A percentile compares a stretch with the other conserved stretches of the same genome.
Evolutionary conservation across 2,113 vertebrate species (phyloP).

Genomic region (Lonchura striata): DNA sequence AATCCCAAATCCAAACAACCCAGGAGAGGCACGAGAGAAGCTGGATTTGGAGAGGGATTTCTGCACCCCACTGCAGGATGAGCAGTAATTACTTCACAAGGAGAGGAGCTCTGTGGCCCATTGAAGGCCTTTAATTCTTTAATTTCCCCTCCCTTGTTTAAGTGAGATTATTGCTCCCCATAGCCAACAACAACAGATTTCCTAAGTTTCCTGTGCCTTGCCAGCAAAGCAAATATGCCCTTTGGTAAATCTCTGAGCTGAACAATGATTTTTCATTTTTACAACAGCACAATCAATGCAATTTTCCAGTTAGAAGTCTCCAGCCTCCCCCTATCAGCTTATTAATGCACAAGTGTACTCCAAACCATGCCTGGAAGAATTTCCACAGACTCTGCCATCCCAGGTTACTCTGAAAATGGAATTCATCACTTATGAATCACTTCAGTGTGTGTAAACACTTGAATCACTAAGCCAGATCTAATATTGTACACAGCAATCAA

Average conservation of each 20-base stretch:
- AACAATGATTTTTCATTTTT: constrained; percentile 41
- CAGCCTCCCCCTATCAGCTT: constrained; percentile 28
- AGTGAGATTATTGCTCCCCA: not conserved
- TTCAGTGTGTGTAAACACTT: constrained; percentile 36
- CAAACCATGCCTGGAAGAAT: not conserved
- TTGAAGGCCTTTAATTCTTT: constrained; percentile 16
- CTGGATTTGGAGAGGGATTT: not conserved
- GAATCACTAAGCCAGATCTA: constrained; percentile 7
- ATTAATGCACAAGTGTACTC: not conserved
- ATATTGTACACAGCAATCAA: not conserved
- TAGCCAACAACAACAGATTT: not conserved
- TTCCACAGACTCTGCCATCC: not conserved
- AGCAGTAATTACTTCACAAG: not conserved
- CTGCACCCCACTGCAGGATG: not conserved
- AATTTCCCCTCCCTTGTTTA: constrained; percentile 14
- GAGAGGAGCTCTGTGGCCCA: not conserved
- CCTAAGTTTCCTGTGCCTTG: not conserved
- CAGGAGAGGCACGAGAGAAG: not conserved
- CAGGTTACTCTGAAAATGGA: not conserved
- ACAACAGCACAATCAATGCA: constrained; percentile 39
- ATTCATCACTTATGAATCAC: constrained; percentile 25
- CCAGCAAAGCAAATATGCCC: constrained; percentile 23
- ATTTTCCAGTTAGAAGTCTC: constrained; percentile 46
- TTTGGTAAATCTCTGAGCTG: constrained; percentile 9
- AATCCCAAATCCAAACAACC: not conserved